phyloP scores from a whole-genome alignment of 2,888 invertebrate genomes.

The Cerastis rubricosa region DNA sequence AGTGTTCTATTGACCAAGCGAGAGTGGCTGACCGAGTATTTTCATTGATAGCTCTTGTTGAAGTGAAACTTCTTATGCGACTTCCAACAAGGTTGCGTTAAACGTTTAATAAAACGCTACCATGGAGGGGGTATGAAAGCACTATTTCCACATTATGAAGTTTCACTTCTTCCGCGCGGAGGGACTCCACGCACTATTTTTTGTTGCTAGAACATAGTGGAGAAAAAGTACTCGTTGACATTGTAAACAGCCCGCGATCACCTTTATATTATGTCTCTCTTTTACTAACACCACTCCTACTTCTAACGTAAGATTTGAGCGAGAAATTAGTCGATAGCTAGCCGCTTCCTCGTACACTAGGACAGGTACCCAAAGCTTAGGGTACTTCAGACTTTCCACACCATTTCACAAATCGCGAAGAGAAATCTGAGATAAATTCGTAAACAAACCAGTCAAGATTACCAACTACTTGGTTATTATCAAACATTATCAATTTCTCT shows the following conservation, averaged over 20 bases:
- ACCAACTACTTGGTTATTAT: slow-evolving; percentile 48
- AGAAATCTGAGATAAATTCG: slow-evolving; percentile 56
- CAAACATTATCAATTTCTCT: slow-evolving; percentile 58
- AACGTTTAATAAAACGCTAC: no score
- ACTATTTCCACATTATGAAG: no score
- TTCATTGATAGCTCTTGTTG: not conserved
- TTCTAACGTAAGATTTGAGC: not conserved
- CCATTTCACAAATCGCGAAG: slow-evolving; percentile 46
- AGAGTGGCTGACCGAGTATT: not conserved
- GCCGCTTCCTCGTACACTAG: not conserved
- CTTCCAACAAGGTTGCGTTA: no score
- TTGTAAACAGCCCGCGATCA: no score
- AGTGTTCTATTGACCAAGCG: not conserved
- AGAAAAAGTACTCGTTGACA: no score
- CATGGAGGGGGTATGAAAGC: no score
- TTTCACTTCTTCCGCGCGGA: no score
- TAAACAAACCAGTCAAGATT: slow-evolving; percentile 52
- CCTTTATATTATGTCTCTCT: not conserved
- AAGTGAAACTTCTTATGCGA: no score
- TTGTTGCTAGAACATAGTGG: no score
- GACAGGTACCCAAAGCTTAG: not conserved
- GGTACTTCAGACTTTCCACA: slow-evolving; percentile 51
- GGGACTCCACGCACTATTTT: no score
- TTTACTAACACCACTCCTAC: not conserved
- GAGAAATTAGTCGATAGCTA: not conserved